Evolutionary conservation across 2,113 vertebrate genomes (phyloP), one percentile per base, ranked within the genome.

Genomic region (Podarcis raffonei): DNA sequence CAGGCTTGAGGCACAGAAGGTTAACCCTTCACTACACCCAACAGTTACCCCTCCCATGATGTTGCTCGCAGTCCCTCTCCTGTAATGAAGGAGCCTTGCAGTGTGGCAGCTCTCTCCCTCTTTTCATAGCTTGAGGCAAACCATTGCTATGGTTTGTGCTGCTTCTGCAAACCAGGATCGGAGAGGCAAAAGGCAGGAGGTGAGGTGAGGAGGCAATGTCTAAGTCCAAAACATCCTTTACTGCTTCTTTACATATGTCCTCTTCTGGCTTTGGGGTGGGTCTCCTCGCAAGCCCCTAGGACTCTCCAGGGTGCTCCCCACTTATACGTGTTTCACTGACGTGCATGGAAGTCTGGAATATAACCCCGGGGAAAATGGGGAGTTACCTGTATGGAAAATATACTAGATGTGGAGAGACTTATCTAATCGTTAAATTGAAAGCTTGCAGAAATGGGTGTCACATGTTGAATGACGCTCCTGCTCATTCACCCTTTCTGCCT

Each of bases 21-120:
- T n/a, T n/a, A n/a, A n/a, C n/a, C n/a, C n/a, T n/a, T n/a, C n/a
- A n/a, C n/a, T n/a, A n/a, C n/a, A n/a, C n/a, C n/a, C n/a, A n/a
- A n/a, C n/a, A n/a, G 48, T 53, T 0, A 53, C 2, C 11, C 48
- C 48, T 53, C 48, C 48, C 48, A 53, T 53, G 48, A 53, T 53
- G 48, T 12, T 53, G 48, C 48, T 53, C 48, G 12, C 48, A 53
- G 48, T 53, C 48, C 48, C 48, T 53, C 9, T 53, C 11, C 48
- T 53, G 48, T 53, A 12, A 11, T 53, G 48, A 32, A 42, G 32
- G 89, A 5, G 3, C 84, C 82, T 90, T 69, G 90, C 90, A 92
- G 82, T 30, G 12, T 30, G 23, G 62, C 16, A 16, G 18, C 30
- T 68, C 32, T 20, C 23, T 53, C 59, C 59, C 16, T 65, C 16